phyloP scores from a whole-genome alignment of 2,888 invertebrate genomes.

The Nemapogon koenigi region DNA sequence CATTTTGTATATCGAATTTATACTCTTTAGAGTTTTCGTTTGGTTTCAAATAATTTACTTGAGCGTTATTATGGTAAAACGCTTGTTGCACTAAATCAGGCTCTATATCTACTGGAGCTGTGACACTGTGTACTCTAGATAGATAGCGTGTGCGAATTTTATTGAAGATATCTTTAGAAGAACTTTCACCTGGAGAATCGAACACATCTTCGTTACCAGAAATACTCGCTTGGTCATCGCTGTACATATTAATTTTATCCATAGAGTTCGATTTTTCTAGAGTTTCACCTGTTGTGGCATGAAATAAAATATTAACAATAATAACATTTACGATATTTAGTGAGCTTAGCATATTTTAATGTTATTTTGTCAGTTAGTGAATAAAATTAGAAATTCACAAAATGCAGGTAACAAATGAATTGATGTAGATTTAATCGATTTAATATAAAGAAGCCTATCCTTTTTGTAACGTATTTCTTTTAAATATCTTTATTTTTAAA shows the following conservation, averaged over 20 bases:
- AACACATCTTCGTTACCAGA: neutral
- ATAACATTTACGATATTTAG: no score
- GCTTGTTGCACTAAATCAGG: constrained; percentile 42
- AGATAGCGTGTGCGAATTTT: constrained; percentile 49
- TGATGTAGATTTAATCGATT: no score
- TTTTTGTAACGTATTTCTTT: no score
- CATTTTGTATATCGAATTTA: constrained; percentile 36
- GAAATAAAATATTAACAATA: neutral
- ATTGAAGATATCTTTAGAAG: constrained; percentile 44
- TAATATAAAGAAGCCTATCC: no score
- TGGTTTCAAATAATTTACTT: constrained; percentile 21
- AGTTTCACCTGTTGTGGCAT: constrained; percentile 57
- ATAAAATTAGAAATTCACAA: no score
- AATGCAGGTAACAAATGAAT: no score
- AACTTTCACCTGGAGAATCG: constrained; percentile 27
- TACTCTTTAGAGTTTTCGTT: constrained; percentile 19
- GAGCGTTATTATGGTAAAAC: constrained; percentile 32
- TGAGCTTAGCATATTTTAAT: no score
- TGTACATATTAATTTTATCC: constrained; percentile 39
- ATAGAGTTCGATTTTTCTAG: constrained; percentile 45
- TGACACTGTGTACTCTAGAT: constrained; percentile 45
- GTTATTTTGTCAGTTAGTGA: no score
- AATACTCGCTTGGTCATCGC: constrained; percentile 28
- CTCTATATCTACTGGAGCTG: constrained; percentile 29
- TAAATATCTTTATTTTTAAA: no score